A percentile compares a stretch with the other conserved stretches of the same genome.
Conservation (phyloP, 2,888 invertebrate genomes). For the Papilio demoleus region DNA sequence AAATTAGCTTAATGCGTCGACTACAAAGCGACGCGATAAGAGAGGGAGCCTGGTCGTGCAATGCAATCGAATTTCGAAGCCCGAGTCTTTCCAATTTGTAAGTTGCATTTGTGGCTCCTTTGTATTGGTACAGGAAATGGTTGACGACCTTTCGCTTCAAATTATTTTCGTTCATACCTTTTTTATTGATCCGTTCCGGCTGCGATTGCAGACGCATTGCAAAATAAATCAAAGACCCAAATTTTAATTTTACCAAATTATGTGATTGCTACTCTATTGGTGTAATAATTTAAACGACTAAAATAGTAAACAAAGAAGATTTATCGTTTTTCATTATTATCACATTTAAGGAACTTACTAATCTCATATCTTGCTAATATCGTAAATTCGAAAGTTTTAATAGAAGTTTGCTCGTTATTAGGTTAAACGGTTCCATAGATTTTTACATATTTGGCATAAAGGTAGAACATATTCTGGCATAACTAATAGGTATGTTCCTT, state of each 20-base stretch:
- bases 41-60: slow-evolving; percentile 63
- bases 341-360: too few relatives aligned
- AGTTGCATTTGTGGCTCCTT: slow-evolving; percentile 37
- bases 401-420: too few relatives aligned
- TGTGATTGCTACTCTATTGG: too few relatives aligned
- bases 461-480: too few relatives aligned
- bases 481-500: too few relatives aligned
- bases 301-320: too few relatives aligned
- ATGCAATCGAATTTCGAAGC: slow-evolving; percentile 64
- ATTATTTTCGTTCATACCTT: slow-evolving; percentile 11
- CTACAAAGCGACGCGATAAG: slow-evolving; percentile 80
- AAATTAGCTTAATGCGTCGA: slow-evolving; percentile 82
- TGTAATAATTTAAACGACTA: too few relatives aligned
- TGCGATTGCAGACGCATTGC: neutral
- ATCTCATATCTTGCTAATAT: too few relatives aligned
- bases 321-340: too few relatives aligned
- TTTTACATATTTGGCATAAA: too few relatives aligned
- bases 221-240: neutral
- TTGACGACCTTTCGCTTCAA: slow-evolving; percentile 19
- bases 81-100: slow-evolving; percentile 47
- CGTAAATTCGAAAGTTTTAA: too few relatives aligned
- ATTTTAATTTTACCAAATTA: slow-evolving; percentile 4
- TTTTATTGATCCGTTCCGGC: slow-evolving; percentile 17
- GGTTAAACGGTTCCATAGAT: too few relatives aligned
- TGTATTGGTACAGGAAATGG: slow-evolving; percentile 31